phyloP scores from a whole-genome alignment of 2,113 vertebrate species.

The Chlorodrepanis virens region DNA sequence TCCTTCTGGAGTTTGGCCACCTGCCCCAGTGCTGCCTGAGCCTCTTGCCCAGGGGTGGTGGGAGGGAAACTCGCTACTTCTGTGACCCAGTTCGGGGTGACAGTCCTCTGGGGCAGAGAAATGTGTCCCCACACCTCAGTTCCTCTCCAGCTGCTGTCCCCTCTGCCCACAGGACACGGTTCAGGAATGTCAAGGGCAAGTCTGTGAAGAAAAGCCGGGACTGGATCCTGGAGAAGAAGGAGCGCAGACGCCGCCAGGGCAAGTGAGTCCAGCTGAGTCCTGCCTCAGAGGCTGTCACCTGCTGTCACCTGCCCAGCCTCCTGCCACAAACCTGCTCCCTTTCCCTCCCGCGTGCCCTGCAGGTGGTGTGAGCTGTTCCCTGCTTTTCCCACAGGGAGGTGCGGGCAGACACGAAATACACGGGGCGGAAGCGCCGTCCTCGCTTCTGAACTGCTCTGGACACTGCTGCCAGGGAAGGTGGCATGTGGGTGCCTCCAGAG shows the following conservation, averaged over 20 bases:
- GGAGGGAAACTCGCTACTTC: background rate
- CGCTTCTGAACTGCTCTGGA: conserved; percentile 72
- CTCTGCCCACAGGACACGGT: conserved; percentile 71
- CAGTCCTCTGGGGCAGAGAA: background rate
- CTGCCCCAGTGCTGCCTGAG: background rate
- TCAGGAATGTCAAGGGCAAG: conserved; percentile 78
- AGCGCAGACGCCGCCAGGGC: conserved; percentile 88
- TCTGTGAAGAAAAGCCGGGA: conserved; percentile 86
- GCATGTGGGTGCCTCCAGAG: background rate
- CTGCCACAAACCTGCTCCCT: background rate
- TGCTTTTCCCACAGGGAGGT: conserved; percentile 79
- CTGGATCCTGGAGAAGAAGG: conserved; percentile 96
- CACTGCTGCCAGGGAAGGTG: background rate
- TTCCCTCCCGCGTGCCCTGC: background rate
- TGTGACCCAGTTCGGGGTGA: background rate
- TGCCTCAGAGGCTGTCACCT: background rate
- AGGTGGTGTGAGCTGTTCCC: background rate
- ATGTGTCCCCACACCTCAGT: background rate
- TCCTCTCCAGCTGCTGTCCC: background rate
- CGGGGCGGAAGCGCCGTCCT: conserved; percentile 85
- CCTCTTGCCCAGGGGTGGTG: background rate
- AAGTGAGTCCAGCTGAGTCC: conserved; percentile 72
- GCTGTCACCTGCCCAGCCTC: background rate
- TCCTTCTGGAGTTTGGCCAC: background rate
- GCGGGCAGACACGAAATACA: conserved; percentile 90